Evolutionary conservation across 2,888 invertebrate species (phyloP), one percentile per base, ranked within the genome.

Genomic region (Bembecia ichneumoniformis): DNA sequence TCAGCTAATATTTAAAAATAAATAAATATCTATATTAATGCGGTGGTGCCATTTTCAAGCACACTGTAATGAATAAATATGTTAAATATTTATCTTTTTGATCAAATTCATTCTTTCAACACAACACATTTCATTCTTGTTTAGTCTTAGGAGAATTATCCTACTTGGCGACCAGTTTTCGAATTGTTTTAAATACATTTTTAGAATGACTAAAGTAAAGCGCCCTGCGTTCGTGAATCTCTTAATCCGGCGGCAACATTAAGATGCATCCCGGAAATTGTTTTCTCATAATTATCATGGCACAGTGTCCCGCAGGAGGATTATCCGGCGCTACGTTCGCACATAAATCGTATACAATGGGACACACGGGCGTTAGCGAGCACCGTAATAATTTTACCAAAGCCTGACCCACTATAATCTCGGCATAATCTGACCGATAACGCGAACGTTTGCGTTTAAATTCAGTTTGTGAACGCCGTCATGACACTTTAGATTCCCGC

Each of bases 281-380:
- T 86, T 86, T 87, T 82, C 86, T 86, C 86, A 87, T 86, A 84
- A 87, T 87, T 86, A 84, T 77, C 72, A 68, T 70, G 70, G 68
- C 67, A 57, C 68, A 72, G 68, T 60, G 71, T 68, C 66, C 68
- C 72, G 68, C 67, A 63, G 70, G 64, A 60, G 82, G 84, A 79
- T 84, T 83, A 84, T 62, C 67, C 68, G 72, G 73, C 70, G 75
- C 75, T 79, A 82, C 81, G 81, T 82, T 86, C 79, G 80, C 80
- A 79, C 82, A 84, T 87, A 87, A 86, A 87, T 87, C 80, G 69
- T 56, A 50, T 68, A 67, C 77, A 86, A 86, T 86, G 87, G 87
- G 87, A 82, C 86, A 80, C 70, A 77, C 74, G 62, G 77, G 82
- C 77, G 80, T 84, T 81, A 82, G 76, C 78, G 66, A 66, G 73